phyloP scores from a whole-genome alignment of 2,113 vertebrate species.

The Cephalopterus ornatus region DNA sequence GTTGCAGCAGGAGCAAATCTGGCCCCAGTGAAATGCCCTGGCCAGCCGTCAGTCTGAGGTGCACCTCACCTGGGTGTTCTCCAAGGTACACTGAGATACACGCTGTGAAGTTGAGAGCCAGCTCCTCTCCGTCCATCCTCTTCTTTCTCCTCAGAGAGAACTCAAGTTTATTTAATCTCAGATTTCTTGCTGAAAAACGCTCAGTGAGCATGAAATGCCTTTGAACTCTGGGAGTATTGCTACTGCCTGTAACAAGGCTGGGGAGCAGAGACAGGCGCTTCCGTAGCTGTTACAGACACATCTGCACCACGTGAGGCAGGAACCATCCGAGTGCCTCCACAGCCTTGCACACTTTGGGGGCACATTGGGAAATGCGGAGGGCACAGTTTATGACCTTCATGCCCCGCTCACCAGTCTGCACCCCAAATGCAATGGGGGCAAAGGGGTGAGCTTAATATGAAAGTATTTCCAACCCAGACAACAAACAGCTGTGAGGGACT shows the following conservation, averaged over 20 bases:
- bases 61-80: conserved; percentile 15
- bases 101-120: neutral
- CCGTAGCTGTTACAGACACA: neutral
- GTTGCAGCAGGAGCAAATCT: neutral
- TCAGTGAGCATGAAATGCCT: conserved; percentile 61
- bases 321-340: neutral
- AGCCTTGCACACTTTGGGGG: neutral
- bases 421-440: accelerated
- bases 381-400: accelerated
- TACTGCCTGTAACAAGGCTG: neutral
- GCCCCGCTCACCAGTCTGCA: accelerated
- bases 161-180: conserved; percentile 60
- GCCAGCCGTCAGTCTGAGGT: neutral
- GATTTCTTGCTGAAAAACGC: conserved; percentile 46
- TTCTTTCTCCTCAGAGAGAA: conserved; percentile 44
- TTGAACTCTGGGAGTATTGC: conserved; percentile 41
- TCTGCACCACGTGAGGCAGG: neutral
- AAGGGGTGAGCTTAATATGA: neutral
- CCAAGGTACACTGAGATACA: neutral
- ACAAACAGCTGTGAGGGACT: conserved; percentile 22
- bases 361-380: accelerated
- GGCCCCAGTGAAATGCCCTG: neutral
- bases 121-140: conserved; percentile 13
- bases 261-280: neutral
- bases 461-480: conserved; percentile 27